These are phyloP conservation scores for Drosophila subpulchrella DNA, from an alignment of 1,140 invertebrate species.

Conservation along the genomic window DNA sequence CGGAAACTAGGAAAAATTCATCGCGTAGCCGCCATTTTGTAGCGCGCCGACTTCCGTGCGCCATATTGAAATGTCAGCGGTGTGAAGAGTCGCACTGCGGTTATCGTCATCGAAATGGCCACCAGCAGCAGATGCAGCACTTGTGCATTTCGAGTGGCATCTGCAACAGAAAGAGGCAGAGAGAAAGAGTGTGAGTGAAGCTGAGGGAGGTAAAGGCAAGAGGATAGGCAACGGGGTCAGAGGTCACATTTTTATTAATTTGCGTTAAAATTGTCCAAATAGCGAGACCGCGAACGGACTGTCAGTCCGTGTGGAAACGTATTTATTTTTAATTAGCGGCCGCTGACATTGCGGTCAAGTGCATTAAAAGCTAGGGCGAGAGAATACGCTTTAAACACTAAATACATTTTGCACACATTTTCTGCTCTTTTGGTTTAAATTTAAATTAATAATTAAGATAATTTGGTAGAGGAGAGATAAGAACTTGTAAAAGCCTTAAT, in stretches of 20 bases:
- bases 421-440: background rate
- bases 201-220: background rate
- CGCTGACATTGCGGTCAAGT: slow-evolving; percentile 63
- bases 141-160: slow-evolving; percentile 39
- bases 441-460: background rate
- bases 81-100: slow-evolving; percentile 64
- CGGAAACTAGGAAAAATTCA: slow-evolving; percentile 22
- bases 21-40: slow-evolving; percentile 60
- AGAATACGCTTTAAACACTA: background rate
- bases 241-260: slow-evolving; percentile 61
- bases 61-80: slow-evolving; percentile 78
- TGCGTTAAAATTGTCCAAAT: slow-evolving; percentile 74
- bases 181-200: background rate
- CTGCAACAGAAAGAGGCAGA: slow-evolving; percentile 18
- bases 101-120: slow-evolving; percentile 39
- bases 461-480: no score
- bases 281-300: slow-evolving; percentile 38
- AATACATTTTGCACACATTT: no score
- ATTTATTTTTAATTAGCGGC: slow-evolving; percentile 80
- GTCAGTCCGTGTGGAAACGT: slow-evolving; percentile 43
- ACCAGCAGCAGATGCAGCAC: slow-evolving; percentile 40
- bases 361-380: slow-evolving; percentile 48
- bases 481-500: no score
- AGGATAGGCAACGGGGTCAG: background rate
- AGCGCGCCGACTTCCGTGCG: slow-evolving; percentile 70